Conservation (phyloP, 2,797 vertebrate genomes). For the Squalus acanthias region DNA sequence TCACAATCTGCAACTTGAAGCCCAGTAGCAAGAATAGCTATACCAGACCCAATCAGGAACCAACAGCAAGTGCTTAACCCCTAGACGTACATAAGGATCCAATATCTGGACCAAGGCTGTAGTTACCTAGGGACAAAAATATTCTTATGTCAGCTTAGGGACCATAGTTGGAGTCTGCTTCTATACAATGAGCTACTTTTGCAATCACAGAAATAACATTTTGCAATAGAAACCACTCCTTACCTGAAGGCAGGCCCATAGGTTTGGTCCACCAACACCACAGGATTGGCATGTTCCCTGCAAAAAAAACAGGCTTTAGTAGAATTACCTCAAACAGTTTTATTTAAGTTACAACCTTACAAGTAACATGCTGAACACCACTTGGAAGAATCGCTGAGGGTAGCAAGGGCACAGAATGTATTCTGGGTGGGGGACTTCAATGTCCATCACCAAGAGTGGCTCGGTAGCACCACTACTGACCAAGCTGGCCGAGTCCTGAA, state of each 20-base stretch:
- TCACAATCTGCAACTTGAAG: background rate
- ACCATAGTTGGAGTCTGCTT: background rate
- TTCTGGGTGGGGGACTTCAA: no score
- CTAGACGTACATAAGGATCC: background rate
- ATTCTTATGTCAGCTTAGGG: background rate
- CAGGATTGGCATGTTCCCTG: slow-evolving; percentile 95
- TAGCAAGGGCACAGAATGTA: no score
- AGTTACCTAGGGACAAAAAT: no score
- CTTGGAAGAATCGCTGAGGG: background rate
- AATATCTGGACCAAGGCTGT: background rate
- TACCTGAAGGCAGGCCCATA: slow-evolving; percentile 98
- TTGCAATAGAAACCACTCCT: slow-evolving; percentile 38
- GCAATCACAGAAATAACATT: background rate
- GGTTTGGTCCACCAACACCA: slow-evolving; percentile 83
- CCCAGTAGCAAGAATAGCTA: background rate
- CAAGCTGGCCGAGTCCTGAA: no score
- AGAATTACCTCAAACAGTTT: background rate
- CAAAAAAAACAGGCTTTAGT: slow-evolving; percentile 36
- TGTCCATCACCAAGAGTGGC: no score
- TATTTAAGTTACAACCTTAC: background rate
- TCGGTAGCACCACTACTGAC: background rate
- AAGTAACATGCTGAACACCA: background rate
- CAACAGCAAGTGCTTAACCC: background rate
- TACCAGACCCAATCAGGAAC: background rate
- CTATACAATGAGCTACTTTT: background rate